Base-by-base conservation (phyloP, 2,888 invertebrate genomes). In the Calliscelio sp. region DNA sequence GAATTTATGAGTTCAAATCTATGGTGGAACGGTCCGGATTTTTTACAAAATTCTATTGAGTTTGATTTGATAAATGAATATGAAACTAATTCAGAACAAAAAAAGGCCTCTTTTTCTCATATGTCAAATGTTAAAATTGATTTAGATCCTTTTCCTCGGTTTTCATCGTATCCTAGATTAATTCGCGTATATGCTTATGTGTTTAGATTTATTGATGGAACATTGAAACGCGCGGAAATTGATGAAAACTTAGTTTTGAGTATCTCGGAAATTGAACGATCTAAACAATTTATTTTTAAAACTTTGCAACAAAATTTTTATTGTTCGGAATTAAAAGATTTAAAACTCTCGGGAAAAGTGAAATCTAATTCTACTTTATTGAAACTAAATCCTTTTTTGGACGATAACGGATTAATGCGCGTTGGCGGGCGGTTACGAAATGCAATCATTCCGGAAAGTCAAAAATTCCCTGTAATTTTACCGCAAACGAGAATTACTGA, bases 21-120 rank as follows among this genome's bases (percentile, higher is more conserved):
- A 63, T 63, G 63, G 63, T 44, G 63, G 63, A 10, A 63, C 6
- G 63, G 63, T 2, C 63, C 63, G n/a, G 22, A 22, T 14, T 24
- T 24, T 53, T 53, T 53, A 24, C 18, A 53, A 11, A 24, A 18
- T 18, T 18, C 18, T 20, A 14, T 14, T 22, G 53, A 53, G 11
- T 8, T 53, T 24, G 25, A 5, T 18, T 5, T 25, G 8, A 4
- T 22, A 18, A 25, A 53, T 20, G 53, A 53, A 7, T 24, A 18
- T 53, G 25, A 53, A 22, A 53, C 53, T 18, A 20, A 22, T 24
- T 20, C 24, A 20, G 53, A 53, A 53, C 11, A 53, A 53, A 53
- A 11, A 53, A 53, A 53, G 24, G 53, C 22, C 11, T 53, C 25
- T 24, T 6, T 53, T 8, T 53, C 53, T 24, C 53, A 53, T 25